These are phyloP conservation scores for Rattus rattus DNA, from an alignment of 2,113 vertebrate genomes.

Conservation along the genomic window DNA sequence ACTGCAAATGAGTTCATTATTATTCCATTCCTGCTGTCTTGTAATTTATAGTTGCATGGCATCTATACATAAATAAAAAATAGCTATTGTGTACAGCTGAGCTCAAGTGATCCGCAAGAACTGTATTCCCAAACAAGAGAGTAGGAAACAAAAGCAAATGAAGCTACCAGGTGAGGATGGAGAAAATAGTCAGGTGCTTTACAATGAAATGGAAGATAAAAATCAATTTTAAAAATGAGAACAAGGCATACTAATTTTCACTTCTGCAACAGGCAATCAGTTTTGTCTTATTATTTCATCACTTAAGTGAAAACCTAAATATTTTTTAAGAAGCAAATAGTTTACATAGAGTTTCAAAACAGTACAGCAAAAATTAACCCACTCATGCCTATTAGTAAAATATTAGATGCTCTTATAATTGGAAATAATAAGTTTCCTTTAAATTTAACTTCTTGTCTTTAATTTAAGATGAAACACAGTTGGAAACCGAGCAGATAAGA, in stretches of 20 bases:
- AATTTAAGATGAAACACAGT: not conserved
- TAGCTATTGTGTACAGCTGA: conserved; percentile 44
- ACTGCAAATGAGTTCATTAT: conserved; percentile 69
- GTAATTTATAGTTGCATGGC: conserved; percentile 68
- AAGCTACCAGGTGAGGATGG: not conserved
- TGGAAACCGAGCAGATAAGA: not conserved
- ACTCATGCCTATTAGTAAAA: not conserved
- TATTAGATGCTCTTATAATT: not conserved
- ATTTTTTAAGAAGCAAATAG: not conserved
- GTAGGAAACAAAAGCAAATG: not conserved
- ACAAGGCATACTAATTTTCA: not conserved
- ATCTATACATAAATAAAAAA: conserved; percentile 74
- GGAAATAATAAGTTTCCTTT: not conserved
- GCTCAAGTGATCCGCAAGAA: conserved; percentile 42
- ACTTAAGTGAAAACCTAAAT: not conserved
- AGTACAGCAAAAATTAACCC: not conserved
- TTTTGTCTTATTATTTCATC: not conserved
- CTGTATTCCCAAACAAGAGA: conserved; percentile 67
- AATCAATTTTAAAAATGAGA: not conserved
- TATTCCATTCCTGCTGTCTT: conserved; percentile 69
- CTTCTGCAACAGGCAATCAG: not conserved
- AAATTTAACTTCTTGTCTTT: not conserved
- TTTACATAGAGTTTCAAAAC: not conserved
- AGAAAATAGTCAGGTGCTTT: not conserved
- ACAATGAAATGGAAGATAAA: not conserved